phyloP scores from a whole-genome alignment of 2,888 invertebrate genomes.

The Netelia melanura region DNA sequence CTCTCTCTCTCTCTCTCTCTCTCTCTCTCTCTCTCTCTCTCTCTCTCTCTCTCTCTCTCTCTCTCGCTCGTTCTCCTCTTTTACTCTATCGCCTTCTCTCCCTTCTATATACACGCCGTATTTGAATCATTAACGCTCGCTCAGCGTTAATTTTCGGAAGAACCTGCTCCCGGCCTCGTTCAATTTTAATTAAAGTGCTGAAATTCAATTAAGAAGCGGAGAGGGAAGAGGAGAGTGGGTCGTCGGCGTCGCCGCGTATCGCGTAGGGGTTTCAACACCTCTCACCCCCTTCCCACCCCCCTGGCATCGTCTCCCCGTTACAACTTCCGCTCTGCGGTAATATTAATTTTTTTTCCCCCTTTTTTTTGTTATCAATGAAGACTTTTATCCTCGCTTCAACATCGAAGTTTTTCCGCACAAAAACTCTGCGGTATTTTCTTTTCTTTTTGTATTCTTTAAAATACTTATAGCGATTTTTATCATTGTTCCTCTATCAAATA shows the following conservation, averaged over 20 bases:
- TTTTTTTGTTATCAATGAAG: constrained; percentile 4
- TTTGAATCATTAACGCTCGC: constrained; percentile 67
- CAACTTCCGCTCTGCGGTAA: constrained; percentile 60
- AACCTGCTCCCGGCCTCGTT: constrained; percentile 67
- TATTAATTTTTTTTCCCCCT: constrained; percentile 6
- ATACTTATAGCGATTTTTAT: constrained; percentile 37
- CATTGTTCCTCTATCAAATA: constrained; percentile 21
- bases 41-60: not conserved
- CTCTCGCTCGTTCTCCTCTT: too few relatives aligned
- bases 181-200: constrained; percentile 75
- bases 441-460: not conserved
- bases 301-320: constrained; percentile 37
- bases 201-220: constrained; percentile 74
- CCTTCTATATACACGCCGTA: constrained; percentile 50
- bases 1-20: not conserved
- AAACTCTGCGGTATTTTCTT: not conserved
- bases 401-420: constrained; percentile 16
- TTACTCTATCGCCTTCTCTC: constrained; percentile 21
- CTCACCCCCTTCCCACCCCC: constrained; percentile 9
- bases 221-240: constrained; percentile 30
- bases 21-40: not conserved
- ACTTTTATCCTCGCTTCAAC: constrained; percentile 27
- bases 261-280: constrained; percentile 36
- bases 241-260: constrained; percentile 46
- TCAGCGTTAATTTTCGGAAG: constrained; percentile 71